Conservation (phyloP, 1,140 invertebrate species). For the Aradophagus sp. region DNA sequence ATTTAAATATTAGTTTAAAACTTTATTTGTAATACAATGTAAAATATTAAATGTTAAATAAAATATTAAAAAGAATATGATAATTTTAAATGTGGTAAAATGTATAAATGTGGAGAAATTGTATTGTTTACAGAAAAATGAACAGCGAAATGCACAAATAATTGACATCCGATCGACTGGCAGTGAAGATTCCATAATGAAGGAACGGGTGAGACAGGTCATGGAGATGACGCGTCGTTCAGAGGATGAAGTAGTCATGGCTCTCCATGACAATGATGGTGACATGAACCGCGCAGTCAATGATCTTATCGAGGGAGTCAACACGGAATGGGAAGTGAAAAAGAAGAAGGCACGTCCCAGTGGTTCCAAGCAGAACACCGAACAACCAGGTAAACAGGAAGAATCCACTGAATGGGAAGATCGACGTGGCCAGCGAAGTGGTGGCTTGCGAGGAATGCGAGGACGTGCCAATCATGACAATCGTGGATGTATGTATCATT, state of each 20-base stretch:
- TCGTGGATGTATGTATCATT: constrained; percentile 75
- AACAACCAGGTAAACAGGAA: constrained; percentile 64
- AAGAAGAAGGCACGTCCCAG: constrained; percentile 87
- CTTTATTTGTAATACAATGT: too few relatives aligned
- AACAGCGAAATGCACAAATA: constrained; percentile 80
- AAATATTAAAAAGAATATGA: too few relatives aligned
- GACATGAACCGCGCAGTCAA: constrained; percentile 84
- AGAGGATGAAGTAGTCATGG: constrained; percentile 88
- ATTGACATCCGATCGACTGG: constrained; percentile 78
- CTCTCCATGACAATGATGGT: constrained; percentile 87
- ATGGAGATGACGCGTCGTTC: constrained; percentile 87
- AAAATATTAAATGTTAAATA: too few relatives aligned
- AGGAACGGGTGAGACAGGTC: constrained; percentile 84
- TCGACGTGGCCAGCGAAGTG: constrained; percentile 70
- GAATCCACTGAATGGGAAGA: constrained; percentile 75
- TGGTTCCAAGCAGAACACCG: constrained; percentile 70
- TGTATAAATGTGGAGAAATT: too few relatives aligned
- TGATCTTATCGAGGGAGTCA: constrained; percentile 83
- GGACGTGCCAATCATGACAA: constrained; percentile 74
- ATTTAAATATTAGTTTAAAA: too few relatives aligned
- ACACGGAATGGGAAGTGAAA: constrained; percentile 79
- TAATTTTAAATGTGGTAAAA: too few relatives aligned
- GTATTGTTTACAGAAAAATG: constrained; percentile 62
- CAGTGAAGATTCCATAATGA: constrained; percentile 80
- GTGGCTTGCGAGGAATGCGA: constrained; percentile 73